Evolutionary conservation across 2,888 invertebrate genomes (phyloP).

Genomic region (Ceriagrion tenellum): DNA sequence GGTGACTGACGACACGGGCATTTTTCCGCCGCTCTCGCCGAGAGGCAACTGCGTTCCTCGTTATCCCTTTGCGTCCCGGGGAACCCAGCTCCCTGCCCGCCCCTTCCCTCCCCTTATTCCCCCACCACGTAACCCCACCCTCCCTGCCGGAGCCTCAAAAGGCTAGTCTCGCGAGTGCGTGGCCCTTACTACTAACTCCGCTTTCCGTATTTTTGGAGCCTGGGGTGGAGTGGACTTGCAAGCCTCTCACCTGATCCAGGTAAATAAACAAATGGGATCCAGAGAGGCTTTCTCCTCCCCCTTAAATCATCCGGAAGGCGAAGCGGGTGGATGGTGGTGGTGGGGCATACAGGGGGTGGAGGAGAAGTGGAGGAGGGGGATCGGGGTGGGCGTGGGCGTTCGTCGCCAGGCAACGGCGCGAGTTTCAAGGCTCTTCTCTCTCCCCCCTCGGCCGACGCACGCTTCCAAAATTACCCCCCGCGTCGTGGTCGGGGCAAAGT

Average conservation of each 20-base stretch:
- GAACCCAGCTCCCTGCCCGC: neutral
- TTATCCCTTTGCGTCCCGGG: neutral
- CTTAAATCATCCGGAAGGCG: neutral
- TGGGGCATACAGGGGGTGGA: too few relatives aligned
- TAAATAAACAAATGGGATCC: neutral
- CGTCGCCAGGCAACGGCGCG: conserved; percentile 14
- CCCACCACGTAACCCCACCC: neutral
- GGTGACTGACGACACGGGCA: neutral
- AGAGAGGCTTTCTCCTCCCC: neutral
- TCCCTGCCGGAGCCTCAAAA: too few relatives aligned
- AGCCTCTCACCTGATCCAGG: neutral
- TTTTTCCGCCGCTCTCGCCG: neutral
- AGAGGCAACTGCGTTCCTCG: neutral
- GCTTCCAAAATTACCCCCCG: conserved; percentile 21
- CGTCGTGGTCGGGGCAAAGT: neutral
- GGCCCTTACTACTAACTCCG: neutral
- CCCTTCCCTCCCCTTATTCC: neutral
- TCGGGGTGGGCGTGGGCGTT: neutral
- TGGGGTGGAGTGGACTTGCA: neutral
- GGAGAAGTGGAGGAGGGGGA: neutral
- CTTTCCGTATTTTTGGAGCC: neutral
- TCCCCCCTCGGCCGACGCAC: neutral
- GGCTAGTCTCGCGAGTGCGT: neutral
- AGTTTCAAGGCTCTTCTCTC: neutral
- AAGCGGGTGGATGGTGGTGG: neutral